Percentiles rank a stretch among this genome's conserved stretches.
Evolutionary conservation across 2,797 vertebrate species (phyloP).

Genomic region (Myioborus miniatus): DNA sequence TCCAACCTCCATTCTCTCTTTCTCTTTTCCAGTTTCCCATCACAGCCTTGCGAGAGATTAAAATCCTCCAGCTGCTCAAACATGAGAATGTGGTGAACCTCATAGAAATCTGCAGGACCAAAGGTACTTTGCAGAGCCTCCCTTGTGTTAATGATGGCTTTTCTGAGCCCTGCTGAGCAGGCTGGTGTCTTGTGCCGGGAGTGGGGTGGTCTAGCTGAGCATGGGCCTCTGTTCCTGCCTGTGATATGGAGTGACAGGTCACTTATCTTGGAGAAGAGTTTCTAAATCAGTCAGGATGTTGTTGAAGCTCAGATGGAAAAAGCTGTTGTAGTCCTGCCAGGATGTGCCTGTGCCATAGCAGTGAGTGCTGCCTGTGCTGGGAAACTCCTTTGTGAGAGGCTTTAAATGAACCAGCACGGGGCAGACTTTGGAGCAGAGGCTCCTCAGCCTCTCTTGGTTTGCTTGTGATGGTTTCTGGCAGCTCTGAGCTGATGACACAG

Average conservation of each 20-base stretch:
- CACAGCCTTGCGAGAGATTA: conserved; percentile 95
- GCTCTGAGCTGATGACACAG: not conserved
- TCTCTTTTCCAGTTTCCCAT: conserved; percentile 88
- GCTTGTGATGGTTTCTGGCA: not conserved
- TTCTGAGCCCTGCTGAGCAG: not conserved
- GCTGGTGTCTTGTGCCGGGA: not conserved
- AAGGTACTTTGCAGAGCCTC: conserved; percentile 78
- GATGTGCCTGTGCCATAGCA: not conserved
- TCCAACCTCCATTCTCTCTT: not conserved
- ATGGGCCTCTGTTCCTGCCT: accelerated
- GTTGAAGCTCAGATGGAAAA: not conserved
- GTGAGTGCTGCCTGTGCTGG: not conserved
- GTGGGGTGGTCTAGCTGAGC: not conserved
- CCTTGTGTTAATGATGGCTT: not conserved
- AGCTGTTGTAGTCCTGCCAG: not conserved
- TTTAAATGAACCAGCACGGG: not conserved
- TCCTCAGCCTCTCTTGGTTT: not conserved
- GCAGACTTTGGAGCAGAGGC: not conserved
- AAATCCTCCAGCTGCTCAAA: conserved; percentile 96
- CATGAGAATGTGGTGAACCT: conserved; percentile 98
- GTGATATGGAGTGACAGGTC: not conserved
- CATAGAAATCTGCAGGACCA: conserved; percentile 98
- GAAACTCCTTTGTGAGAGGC: not conserved
- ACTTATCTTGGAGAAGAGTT: not conserved
- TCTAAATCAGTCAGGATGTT: accelerated